A percentile compares a stretch with the other conserved stretches of the same genome.
Conservation (phyloP, 2,888 invertebrate species). For the Homarus gammarus region DNA sequence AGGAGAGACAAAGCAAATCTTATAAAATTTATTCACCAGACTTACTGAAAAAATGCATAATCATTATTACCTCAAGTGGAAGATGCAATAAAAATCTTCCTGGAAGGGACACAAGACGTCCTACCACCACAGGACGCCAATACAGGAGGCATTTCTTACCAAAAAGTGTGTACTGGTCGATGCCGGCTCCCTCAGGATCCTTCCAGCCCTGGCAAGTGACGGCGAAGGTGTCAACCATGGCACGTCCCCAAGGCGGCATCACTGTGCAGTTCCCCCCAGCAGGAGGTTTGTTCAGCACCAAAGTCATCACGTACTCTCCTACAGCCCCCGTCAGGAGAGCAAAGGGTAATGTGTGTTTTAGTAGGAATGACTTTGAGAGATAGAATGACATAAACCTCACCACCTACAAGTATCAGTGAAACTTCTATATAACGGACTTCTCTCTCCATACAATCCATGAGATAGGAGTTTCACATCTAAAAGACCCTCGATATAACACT, state of each 20-base stretch:
- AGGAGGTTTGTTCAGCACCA: slow-evolving; percentile 58
- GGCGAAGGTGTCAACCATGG: slow-evolving; percentile 24
- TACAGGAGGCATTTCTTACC: slow-evolving; percentile 16
- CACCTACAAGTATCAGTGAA: no score
- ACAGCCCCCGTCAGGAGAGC: not conserved
- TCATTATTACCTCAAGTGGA: not conserved
- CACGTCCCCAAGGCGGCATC: not conserved
- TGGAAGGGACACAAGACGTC: not conserved
- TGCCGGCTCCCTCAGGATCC: slow-evolving; percentile 56
- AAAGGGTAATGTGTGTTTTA: not conserved
- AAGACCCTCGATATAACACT: no score
- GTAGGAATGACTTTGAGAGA: not conserved
- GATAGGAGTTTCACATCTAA: no score
- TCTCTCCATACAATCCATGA: no score
- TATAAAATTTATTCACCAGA: no score
- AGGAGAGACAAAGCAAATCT: no score
- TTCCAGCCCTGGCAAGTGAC: slow-evolving; percentile 47
- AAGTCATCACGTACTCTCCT: slow-evolving; percentile 44
- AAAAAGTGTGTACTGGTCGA: slow-evolving; percentile 40
- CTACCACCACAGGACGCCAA: not conserved
- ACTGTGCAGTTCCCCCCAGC: slow-evolving; percentile 38
- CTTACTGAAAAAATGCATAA: no score
- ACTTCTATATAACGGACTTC: no score
- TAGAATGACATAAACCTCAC: no score
- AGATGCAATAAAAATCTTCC: not conserved